Conservation (phyloP, 2,888 invertebrate genomes). For the Caenorhabditis virilis region DNA sequence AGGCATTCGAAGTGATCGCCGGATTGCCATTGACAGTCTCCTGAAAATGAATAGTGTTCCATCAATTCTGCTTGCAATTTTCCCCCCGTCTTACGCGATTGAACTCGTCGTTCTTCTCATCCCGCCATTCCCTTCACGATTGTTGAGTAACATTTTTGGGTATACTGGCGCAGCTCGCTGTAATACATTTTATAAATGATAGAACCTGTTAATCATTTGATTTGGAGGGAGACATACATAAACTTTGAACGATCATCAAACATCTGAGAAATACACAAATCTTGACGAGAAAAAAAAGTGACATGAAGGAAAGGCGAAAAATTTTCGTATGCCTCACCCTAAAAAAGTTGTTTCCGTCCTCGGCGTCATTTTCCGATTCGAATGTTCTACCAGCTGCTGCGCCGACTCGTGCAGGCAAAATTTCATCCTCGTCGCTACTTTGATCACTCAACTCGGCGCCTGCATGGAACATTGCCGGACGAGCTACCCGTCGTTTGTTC, state of each 20-base stretch:
- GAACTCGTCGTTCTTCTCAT: conserved; percentile 35
- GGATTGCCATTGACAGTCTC: conserved; percentile 53
- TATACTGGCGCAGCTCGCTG: conserved; percentile 29
- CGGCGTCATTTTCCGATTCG: conserved; percentile 23
- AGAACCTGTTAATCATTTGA: neutral
- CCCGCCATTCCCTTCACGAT: conserved; percentile 11
- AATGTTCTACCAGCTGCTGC: conserved; percentile 16
- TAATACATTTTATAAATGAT: conserved; percentile 1
- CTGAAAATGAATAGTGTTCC: conserved; percentile 11
- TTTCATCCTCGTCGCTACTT: conserved; percentile 33
- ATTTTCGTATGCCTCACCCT: conserved; percentile 1
- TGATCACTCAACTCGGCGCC: conserved; percentile 30
- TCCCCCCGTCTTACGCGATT: conserved; percentile 27
- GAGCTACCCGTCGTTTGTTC: conserved; percentile 25
- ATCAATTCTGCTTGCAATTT: no score
- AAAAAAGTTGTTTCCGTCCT: conserved; percentile 18
- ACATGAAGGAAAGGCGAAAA: no score
- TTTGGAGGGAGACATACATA: neutral
- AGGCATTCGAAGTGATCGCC: conserved; percentile 51
- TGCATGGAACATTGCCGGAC: conserved; percentile 31
- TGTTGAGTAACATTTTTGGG: conserved; percentile 19
- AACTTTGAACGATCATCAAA: neutral
- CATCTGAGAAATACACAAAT: neutral
- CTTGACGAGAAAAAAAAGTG: no score
- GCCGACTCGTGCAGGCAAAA: conserved; percentile 25